These are phyloP conservation scores for Sturnus vulgaris DNA, from an alignment of 2,113 vertebrate species.

Conservation along the genomic window DNA sequence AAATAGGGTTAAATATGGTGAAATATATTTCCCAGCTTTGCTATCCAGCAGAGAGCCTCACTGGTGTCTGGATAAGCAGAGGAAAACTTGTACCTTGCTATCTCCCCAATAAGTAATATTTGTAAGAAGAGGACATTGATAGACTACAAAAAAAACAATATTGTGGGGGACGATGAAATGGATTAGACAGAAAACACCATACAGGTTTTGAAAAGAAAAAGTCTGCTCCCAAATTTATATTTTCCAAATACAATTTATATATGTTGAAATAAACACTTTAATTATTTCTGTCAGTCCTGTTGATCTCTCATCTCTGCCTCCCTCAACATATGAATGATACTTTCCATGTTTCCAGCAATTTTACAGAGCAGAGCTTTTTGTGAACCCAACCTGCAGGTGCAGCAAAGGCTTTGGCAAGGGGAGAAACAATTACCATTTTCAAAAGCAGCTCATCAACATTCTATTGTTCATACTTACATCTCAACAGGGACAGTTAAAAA, in stretches of 20 bases:
- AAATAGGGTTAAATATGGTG: not conserved
- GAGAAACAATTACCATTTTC: slow-evolving; percentile 49
- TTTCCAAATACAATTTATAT: slow-evolving; percentile 60
- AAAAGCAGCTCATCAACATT: slow-evolving; percentile 73
- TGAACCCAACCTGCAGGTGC: slow-evolving; percentile 67
- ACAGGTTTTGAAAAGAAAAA: slow-evolving; percentile 64
- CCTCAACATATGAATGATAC: not conserved
- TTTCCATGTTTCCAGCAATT: not conserved
- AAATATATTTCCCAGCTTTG: slow-evolving; percentile 41
- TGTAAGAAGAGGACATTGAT: slow-evolving; percentile 67
- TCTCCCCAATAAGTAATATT: slow-evolving; percentile 42
- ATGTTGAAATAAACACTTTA: slow-evolving; percentile 7
- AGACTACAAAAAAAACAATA: slow-evolving; percentile 54
- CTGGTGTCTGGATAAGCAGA: slow-evolving; percentile 40
- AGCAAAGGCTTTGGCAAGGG: slow-evolving; percentile 66
- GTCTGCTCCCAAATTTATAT: slow-evolving; percentile 57
- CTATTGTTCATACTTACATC: slow-evolving; percentile 72
- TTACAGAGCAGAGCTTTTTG: not conserved
- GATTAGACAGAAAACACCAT: slow-evolving; percentile 30
- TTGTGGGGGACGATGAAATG: not conserved
- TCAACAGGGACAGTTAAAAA: not conserved
- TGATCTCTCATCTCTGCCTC: not conserved
- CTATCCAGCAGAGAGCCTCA: not conserved
- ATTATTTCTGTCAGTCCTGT: not conserved
- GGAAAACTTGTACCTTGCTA: slow-evolving; percentile 81